phyloP scores from a whole-genome alignment of 2,888 invertebrate genomes.

The Autographa gamma region DNA sequence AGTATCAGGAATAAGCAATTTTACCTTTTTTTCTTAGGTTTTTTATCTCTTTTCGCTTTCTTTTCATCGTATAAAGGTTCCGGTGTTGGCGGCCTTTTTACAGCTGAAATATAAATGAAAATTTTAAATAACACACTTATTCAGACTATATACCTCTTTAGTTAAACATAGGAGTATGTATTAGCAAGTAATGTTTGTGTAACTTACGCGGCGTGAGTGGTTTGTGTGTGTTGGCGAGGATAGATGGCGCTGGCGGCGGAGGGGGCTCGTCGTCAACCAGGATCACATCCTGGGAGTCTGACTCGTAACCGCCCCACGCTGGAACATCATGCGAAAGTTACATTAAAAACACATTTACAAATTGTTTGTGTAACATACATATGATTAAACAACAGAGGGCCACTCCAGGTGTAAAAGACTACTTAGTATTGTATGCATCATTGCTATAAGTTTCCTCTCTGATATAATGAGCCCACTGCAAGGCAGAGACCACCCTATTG shows the following conservation, averaged over 20 bases:
- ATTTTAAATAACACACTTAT: background rate
- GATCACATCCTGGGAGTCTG: constrained; percentile 87
- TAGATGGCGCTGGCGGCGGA: constrained; percentile 56
- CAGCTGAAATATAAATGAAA: constrained; percentile 67
- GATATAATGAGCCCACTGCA: too few species aligned
- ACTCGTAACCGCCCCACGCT: constrained; percentile 87
- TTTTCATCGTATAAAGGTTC: constrained; percentile 80
- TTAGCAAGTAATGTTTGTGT: background rate
- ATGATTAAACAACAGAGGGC: too few species aligned
- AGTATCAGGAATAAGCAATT: background rate
- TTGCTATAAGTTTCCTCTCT: too few species aligned
- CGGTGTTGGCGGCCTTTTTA: constrained; percentile 78
- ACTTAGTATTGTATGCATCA: too few species aligned
- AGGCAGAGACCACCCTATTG: too few species aligned
- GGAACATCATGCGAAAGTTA: constrained; percentile 38
- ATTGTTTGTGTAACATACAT: too few species aligned
- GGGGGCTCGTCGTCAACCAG: constrained; percentile 85
- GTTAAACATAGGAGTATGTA: too few species aligned
- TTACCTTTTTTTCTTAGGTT: constrained; percentile 85
- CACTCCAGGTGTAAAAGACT: too few species aligned
- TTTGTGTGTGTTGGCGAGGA: constrained; percentile 45
- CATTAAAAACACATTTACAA: background rate
- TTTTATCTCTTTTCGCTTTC: constrained; percentile 85
- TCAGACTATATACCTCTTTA: background rate
- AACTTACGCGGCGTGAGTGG: constrained; percentile 74